Evolutionary conservation across 2,113 vertebrate species (phyloP).

Genomic region (Marmota flaviventris): DNA sequence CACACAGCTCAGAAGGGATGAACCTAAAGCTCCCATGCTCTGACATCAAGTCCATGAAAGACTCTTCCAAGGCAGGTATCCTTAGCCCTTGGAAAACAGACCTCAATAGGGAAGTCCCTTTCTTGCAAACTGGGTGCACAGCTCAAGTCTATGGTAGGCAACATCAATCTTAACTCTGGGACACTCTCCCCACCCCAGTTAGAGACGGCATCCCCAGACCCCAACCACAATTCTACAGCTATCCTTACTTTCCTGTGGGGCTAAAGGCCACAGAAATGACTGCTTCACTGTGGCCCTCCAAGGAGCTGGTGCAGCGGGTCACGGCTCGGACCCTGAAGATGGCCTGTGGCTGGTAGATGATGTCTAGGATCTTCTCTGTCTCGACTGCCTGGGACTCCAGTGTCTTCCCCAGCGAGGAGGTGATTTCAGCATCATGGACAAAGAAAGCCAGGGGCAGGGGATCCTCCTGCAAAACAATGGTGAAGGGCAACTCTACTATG

Average conservation of each 20-base stretch:
- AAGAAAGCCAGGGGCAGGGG: slow-evolving; percentile 95
- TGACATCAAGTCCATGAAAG: neutral
- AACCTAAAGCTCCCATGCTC: neutral
- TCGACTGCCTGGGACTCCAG: slow-evolving; percentile 91
- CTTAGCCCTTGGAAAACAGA: neutral
- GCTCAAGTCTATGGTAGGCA: neutral
- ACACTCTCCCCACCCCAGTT: neutral
- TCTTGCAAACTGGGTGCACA: neutral
- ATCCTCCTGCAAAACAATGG: slow-evolving; percentile 90
- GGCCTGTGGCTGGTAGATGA: slow-evolving; percentile 97
- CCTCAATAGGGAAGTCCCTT: neutral
- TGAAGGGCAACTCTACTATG: neutral
- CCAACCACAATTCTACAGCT: neutral
- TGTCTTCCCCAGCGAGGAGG: slow-evolving; percentile 91
- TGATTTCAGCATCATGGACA: slow-evolving; percentile 93
- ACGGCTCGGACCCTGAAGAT: slow-evolving; percentile 97
- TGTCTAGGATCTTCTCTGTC: slow-evolving; percentile 95
- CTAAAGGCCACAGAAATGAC: slow-evolving; percentile 98
- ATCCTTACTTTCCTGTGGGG: slow-evolving; percentile 96
- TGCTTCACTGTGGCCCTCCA: slow-evolving; percentile 97
- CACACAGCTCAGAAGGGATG: neutral
- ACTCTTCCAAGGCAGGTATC: neutral
- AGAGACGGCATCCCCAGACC: neutral
- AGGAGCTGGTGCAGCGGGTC: slow-evolving; percentile 96
- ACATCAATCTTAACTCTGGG: neutral